Base-by-base conservation (phyloP, 2,888 invertebrate genomes). In the Drosophila mulleri region DNA sequence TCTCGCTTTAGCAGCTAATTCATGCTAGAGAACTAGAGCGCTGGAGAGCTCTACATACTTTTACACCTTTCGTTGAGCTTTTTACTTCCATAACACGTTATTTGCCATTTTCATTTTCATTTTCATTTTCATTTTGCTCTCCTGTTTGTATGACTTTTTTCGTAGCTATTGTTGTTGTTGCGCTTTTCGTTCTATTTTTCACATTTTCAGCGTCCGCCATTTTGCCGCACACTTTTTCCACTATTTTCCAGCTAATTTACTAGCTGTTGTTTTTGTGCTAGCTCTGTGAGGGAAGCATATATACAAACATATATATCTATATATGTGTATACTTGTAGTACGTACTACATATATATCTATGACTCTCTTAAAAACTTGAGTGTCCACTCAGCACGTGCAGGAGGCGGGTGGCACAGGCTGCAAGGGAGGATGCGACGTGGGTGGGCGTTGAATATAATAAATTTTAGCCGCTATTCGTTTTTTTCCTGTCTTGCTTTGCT, bases 231-330 rank as follows among this genome's bases (percentile, higher is more conserved):
- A 77, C 75, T 85, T 86, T 83, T 84, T 82, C 75, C 75, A 78
- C 82, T 72, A 86, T 83, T 84, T 87, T 79, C 77, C 80, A 79
- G 89, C 87, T 84, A 84, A 84, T 89, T 84, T 84, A 84, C 87
- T 87, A 72, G 84, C 87, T 66, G 74, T 86, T 84, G 79, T 84
- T 84, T 83, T 88, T 88, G 78, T 75, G 72, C 61, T 44, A 66
- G 35, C 67, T 77, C 42, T 75, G 29, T 57, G 48, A 12, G 12
- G 3, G 32, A n/a, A 29, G 29, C n/a, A 67, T 29, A 29, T 7
- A 26, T 7, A 26, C 7, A 26, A 6, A 26, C 29, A 8, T 8
- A 7, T 9, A 7, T 29, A 6, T 7, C 6, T 29, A 6, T 29
- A 6, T 29, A 2, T 29, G 0, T 29, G 7, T 29, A 29, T 29